These are phyloP conservation scores for Ficedula albicollis DNA, from an alignment of 2,797 vertebrate genomes.

Conservation along the genomic window DNA sequence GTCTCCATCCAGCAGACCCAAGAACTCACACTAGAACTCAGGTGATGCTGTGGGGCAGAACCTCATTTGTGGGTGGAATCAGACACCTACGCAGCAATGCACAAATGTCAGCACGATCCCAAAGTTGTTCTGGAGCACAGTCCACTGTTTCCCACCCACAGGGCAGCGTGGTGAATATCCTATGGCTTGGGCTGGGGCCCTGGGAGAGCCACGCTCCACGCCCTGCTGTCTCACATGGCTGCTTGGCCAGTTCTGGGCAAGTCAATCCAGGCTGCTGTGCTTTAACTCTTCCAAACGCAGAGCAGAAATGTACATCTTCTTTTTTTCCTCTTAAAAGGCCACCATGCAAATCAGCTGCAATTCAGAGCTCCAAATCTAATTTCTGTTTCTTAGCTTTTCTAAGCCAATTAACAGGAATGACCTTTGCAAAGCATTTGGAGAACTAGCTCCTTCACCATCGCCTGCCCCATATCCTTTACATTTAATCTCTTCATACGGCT, in stretches of 20 bases:
- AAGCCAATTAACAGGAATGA: not conserved
- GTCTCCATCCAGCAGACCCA: not conserved
- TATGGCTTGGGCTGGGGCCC: not conserved
- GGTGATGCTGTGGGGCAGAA: not conserved
- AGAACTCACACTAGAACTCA: not conserved
- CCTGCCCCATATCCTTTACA: not conserved
- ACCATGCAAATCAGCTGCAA: too few relatives aligned
- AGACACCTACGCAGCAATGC: rapidly evolving
- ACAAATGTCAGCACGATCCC: not conserved
- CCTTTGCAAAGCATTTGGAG: not conserved
- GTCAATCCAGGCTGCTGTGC: not conserved
- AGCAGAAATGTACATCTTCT: too few relatives aligned
- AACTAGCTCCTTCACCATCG: not conserved
- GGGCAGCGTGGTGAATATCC: not conserved
- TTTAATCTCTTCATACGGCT: not conserved
- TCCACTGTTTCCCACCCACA: rapidly evolving
- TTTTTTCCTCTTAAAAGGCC: too few relatives aligned
- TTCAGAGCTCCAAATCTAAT: too few relatives aligned
- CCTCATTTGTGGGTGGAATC: not conserved
- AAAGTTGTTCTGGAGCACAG: not conserved
- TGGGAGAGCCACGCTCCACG: rapidly evolving
- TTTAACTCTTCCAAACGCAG: not conserved
- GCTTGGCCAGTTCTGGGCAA: not conserved
- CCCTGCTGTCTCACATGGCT: rapidly evolving
- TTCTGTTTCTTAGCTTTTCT: too few relatives aligned